Evolutionary conservation across 2,888 invertebrate genomes (phyloP).

Genomic region (Metopia argyrocephala): DNA sequence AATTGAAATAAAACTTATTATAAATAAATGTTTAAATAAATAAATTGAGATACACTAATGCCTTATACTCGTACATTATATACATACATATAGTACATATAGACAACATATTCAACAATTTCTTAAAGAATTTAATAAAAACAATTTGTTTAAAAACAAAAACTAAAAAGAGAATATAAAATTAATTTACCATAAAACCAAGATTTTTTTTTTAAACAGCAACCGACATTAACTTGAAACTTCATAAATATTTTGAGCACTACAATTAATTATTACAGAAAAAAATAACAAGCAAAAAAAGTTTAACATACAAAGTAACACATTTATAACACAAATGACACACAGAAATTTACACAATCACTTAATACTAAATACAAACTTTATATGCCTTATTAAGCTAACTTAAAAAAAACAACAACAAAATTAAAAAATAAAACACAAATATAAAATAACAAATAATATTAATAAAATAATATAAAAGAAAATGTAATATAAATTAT

Average conservation of each 20-base stretch:
- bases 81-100: constrained; percentile 38
- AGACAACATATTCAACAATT: not conserved
- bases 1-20: constrained; percentile 8
- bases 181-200: too few relatives aligned
- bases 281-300: constrained; percentile 1
- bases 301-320: not conserved
- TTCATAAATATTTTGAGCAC: constrained; percentile 38
- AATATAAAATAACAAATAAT: not conserved
- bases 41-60: constrained; percentile 41
- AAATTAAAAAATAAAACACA: constrained; percentile 4
- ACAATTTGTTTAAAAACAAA: constrained; percentile 5
- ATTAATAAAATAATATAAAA: constrained; percentile 7
- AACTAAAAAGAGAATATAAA: not conserved
- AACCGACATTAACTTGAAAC: too few relatives aligned
- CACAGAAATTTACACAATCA: constrained; percentile 50
- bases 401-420: constrained; percentile 35
- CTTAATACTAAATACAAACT: constrained; percentile 57
- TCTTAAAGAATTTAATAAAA: too few relatives aligned
- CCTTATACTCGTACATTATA: constrained; percentile 44
- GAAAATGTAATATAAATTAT: not conserved
- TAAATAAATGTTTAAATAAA: not conserved
- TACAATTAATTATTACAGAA: constrained; percentile 16
- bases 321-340: constrained; percentile 12
- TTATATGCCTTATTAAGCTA: constrained; percentile 62
- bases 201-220: too few relatives aligned